phyloP scores from a whole-genome alignment of 2,113 vertebrate species.

The Rousettus leschenaultii region DNA sequence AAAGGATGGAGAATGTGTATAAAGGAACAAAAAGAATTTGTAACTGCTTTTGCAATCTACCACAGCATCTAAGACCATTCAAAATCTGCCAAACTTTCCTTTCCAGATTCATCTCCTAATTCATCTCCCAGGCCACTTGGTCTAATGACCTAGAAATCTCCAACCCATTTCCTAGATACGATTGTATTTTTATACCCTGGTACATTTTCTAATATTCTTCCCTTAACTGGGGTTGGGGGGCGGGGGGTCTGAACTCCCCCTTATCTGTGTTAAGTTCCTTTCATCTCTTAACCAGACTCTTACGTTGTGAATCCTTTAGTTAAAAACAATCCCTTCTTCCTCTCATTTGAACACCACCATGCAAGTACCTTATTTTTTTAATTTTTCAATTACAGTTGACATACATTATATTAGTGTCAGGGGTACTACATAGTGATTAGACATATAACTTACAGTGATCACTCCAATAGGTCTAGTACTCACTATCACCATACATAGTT shows the following conservation, averaged over 20 bases:
- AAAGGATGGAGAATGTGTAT: background rate
- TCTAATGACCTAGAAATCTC: background rate
- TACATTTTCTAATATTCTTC: background rate
- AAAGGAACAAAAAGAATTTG: background rate
- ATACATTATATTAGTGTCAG: too few species aligned
- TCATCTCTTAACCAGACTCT: background rate
- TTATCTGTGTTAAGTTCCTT: background rate
- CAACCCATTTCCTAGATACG: background rate
- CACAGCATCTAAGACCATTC: background rate
- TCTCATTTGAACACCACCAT: background rate
- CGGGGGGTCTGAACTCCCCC: background rate
- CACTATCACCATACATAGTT: too few species aligned
- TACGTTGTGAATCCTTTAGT: background rate
- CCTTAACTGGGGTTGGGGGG: background rate
- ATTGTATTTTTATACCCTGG: background rate
- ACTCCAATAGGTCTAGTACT: too few species aligned
- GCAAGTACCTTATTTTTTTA: background rate
- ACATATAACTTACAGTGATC: too few species aligned
- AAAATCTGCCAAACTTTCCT: background rate
- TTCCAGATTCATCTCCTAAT: background rate
- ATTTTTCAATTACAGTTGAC: too few species aligned
- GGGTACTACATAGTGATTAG: too few species aligned
- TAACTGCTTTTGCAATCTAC: background rate
- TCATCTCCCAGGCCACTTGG: background rate
- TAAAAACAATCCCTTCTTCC: background rate